phyloP scores from a whole-genome alignment of 30 jellyfish, hydroid and myxozoan species.

The Aurelia sp. region DNA sequence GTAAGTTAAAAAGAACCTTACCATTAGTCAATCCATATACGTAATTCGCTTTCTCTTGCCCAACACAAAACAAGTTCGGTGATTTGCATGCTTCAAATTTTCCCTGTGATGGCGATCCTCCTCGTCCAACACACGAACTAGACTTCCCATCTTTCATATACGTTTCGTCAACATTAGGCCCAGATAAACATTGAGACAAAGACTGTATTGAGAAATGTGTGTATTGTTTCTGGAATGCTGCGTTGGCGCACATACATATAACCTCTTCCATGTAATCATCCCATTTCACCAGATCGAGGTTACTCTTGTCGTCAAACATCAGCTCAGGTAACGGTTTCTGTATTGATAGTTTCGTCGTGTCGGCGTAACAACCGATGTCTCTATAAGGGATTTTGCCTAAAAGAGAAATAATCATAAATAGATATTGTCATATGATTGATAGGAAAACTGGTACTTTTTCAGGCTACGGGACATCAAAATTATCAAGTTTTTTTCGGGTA shows the following conservation, averaged over 20 bases:
- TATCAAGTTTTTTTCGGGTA: no score
- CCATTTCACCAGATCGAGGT: constrained; percentile 76
- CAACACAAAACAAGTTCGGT: constrained; percentile 83
- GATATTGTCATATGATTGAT: no score
- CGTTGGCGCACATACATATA: constrained; percentile 92
- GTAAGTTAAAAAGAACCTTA: background rate
- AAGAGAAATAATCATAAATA: background rate
- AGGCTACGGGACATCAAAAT: no score
- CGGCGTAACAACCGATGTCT: constrained; percentile 93
- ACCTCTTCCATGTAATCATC: constrained; percentile 87
- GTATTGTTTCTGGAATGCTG: constrained; percentile 77
- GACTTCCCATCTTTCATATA: constrained; percentile 86
- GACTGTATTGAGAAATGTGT: constrained; percentile 89
- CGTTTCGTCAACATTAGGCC: constrained; percentile 88
- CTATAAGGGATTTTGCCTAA: constrained; percentile 81
- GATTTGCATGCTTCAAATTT: constrained; percentile 69
- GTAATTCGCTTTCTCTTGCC: constrained; percentile 85
- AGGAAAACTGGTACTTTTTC: no score
- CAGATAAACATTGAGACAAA: constrained; percentile 84
- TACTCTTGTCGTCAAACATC: constrained; percentile 87
- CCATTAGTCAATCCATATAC: constrained; percentile 93
- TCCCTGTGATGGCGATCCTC: constrained; percentile 86
- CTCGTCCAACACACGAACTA: constrained; percentile 81
- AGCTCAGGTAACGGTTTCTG: constrained; percentile 83
- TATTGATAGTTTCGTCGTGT: constrained; percentile 52